Percentiles rank a stretch among this genome's conserved stretches.
These are phyloP conservation scores for Cathartes aura DNA, from an alignment of 2,113 vertebrate genomes.

Conservation along the genomic window DNA sequence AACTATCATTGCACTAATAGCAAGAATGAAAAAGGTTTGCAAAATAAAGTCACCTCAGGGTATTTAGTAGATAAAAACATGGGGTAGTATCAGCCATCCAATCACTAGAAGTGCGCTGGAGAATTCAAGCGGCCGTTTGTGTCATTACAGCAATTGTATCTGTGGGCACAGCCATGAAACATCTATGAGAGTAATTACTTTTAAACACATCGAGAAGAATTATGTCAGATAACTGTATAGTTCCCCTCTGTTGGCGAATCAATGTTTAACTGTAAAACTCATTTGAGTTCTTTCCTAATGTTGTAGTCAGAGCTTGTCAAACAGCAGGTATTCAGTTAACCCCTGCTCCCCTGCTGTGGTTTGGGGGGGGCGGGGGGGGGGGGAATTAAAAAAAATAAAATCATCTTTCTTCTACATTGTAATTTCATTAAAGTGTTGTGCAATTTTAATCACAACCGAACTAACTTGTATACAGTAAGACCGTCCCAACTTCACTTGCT, in stretches of 20 bases:
- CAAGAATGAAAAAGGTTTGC: background rate
- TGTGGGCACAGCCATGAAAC: background rate
- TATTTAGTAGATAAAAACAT: slow-evolving; percentile 20
- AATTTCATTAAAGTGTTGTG: background rate
- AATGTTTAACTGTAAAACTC: background rate
- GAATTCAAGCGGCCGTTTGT: background rate
- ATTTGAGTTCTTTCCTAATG: background rate
- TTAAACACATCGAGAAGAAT: slow-evolving; percentile 14
- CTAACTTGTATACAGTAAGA: background rate
- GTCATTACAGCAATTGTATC: background rate
- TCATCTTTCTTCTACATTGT: background rate
- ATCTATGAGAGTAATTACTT: background rate
- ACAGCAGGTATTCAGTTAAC: background rate
- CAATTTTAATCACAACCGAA: background rate
- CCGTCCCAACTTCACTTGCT: background rate
- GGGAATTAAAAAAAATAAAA: background rate
- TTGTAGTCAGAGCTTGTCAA: background rate
- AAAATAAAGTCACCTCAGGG: background rate
- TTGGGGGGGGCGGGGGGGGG: background rate
- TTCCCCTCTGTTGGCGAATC: background rate
- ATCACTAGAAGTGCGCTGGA: slow-evolving; percentile 1
- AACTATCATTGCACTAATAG: background rate
- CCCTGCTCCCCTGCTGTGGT: background rate
- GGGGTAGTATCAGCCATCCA: background rate
- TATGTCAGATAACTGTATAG: background rate